phyloP scores from a whole-genome alignment of 2,888 invertebrate species.

The Nymphalis polychloros region DNA sequence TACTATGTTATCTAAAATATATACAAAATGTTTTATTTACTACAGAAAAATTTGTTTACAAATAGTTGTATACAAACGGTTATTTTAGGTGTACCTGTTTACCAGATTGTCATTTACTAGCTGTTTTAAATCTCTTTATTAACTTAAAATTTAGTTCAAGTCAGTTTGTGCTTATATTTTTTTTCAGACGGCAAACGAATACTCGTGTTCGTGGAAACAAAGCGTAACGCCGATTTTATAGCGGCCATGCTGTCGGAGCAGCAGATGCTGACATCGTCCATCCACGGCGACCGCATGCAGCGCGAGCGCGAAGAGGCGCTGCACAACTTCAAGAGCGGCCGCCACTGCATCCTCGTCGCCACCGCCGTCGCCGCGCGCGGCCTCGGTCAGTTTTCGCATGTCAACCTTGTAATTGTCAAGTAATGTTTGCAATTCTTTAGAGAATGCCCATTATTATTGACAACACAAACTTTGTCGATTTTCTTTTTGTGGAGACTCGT shows the following conservation, averaged over 20 bases:
- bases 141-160: no score
- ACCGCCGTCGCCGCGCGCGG: constrained; percentile 98
- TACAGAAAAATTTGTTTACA: no score
- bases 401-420: no score
- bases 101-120: no score
- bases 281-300: constrained; percentile 98
- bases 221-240: constrained; percentile 94
- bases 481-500: no score
- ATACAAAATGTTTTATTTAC: no score
- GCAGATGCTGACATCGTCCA: constrained; percentile 95
- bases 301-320: constrained; percentile 97
- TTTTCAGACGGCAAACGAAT: constrained; percentile 76
- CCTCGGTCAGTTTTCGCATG: constrained; percentile 77
- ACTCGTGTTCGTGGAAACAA: constrained; percentile 95
- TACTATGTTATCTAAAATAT: constrained; percentile 16
- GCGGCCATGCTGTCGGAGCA: constrained; percentile 90
- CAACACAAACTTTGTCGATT: no score
- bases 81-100: no score
- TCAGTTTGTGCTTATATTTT: not conserved
- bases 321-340: constrained; percentile 90
- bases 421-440: no score
- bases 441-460: no score
- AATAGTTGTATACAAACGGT: no score
- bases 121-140: no score
- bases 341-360: constrained; percentile 91